Percentiles rank a stretch among this genome's conserved stretches.
Conservation (phyloP, 1,140 invertebrate species). For the Branchinecta lindahli region DNA sequence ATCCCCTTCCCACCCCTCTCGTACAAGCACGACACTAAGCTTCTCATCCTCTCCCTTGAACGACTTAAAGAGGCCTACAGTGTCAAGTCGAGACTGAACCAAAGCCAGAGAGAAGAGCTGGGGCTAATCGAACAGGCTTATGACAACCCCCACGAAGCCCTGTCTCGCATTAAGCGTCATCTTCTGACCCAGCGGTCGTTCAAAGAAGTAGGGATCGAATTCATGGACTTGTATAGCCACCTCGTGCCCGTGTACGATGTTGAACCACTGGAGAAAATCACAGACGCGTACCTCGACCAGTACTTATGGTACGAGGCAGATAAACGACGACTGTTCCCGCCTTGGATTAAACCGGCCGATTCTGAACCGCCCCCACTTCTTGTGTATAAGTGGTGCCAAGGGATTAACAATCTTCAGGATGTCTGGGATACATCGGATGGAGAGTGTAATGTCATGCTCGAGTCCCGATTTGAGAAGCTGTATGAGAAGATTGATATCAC, state of each 20-base stretch:
- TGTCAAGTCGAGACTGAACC: slow-evolving; percentile 94
- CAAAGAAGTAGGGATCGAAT: slow-evolving; percentile 98
- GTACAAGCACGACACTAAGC: slow-evolving; percentile 98
- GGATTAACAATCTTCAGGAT: slow-evolving; percentile 91
- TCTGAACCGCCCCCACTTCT: slow-evolving; percentile 93
- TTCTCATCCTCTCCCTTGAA: slow-evolving; percentile 91
- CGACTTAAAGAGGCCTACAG: slow-evolving; percentile 95
- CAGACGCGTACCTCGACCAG: slow-evolving; percentile 98
- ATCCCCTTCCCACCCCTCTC: slow-evolving; percentile 98
- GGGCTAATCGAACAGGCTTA: slow-evolving; percentile 99
- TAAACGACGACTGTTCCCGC: slow-evolving; percentile 87
- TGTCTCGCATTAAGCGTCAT: slow-evolving; percentile 98
- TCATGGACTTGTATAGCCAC: slow-evolving; percentile 99
- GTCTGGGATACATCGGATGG: slow-evolving; percentile 98
- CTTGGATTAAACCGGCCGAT: slow-evolving; percentile 98
- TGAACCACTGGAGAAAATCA: slow-evolving; percentile 97
- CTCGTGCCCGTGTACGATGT: slow-evolving; percentile 98
- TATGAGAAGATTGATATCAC: slow-evolving; percentile 99
- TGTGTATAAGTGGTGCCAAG: slow-evolving; percentile 99
- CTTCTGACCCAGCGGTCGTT: slow-evolving; percentile 93
- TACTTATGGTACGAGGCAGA: slow-evolving; percentile 99
- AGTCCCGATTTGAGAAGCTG: slow-evolving; percentile 93
- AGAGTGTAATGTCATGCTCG: slow-evolving; percentile 95
- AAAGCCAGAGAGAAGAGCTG: slow-evolving; percentile 95
- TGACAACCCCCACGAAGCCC: slow-evolving; percentile 97